Evolutionary conservation across 92 coral and sea anemone species (phyloP), one percentile per base, ranked within the genome.

Genomic region (Epizoanthus illoricatus): DNA sequence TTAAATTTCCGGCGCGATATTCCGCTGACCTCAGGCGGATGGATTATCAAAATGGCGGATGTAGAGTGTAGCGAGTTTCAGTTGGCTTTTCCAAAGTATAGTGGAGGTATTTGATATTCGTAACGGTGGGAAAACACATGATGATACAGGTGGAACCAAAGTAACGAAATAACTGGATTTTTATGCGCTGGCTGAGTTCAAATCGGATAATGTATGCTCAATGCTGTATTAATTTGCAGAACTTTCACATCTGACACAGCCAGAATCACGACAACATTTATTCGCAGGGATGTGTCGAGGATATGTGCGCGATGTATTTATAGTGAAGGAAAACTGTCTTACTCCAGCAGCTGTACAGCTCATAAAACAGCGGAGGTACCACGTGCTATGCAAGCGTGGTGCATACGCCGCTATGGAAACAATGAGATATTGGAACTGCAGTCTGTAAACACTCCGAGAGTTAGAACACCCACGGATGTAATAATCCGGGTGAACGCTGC

Each of bases 401-500:
- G 91, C 43, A 56, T 93, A 17, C 56, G 79, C 64, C 74, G 65
- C 4, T 95, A 93, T 60, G 97, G 94, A 59, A 81, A 65, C 15
- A 88, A 89, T 78, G 92, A 93, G 21, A 71, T 82, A 4, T 61
- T 92, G 65, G 67, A 81, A 39, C 74, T 82, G 57, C 85, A 84
- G 52, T 79, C 80, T 17, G 33, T 85, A 10, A 83, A 87, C 56
- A 58, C 75, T 21, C 99, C 98, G 6, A 62, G 57, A 11, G 42
- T 87, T 8, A 69, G 83, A 55, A 69, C 63, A 41, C 63, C 90
- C 17, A 84, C 91, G 24, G 99, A 96, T 64, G 87, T 96, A 19
- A 82, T 93, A 59, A 88, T 96, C 17, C 88, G 88, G 12, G 98
- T 96, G 2, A 90, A 93, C 45, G 94, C 99, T 4, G 94, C 99